phyloP scores from a whole-genome alignment of 2,113 vertebrate species.

The Poeciliopsis prolifica region DNA sequence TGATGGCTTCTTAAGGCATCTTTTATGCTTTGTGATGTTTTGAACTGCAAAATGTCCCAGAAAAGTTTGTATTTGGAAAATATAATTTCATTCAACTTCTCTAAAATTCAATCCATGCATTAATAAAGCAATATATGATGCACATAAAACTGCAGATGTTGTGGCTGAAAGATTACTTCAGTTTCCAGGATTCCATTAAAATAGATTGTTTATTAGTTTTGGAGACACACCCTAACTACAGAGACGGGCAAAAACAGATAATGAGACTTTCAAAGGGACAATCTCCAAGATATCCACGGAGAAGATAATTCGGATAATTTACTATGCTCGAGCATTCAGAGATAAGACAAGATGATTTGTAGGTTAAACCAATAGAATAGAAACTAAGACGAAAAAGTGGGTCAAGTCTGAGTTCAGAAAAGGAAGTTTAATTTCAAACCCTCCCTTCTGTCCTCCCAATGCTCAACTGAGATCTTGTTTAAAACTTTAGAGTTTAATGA shows the following conservation, averaged over 20 bases:
- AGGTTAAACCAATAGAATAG: conserved; percentile 26
- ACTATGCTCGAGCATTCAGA: background rate
- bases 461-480: conserved; percentile 20
- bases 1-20: background rate
- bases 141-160: background rate
- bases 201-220: conserved; percentile 47
- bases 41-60: background rate
- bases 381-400: conserved; percentile 37
- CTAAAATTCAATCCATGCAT: background rate
- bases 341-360: conserved; percentile 21
- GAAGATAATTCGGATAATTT: conserved; percentile 16
- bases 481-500: conserved; percentile 19
- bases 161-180: conserved; percentile 13
- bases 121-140: too few relatives aligned
- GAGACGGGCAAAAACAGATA: conserved; percentile 16
- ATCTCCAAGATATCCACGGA: conserved; percentile 13
- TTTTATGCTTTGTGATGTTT: background rate
- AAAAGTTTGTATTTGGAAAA: background rate
- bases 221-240: conserved; percentile 34
- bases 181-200: conserved; percentile 62
- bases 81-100: background rate
- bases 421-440: conserved; percentile 22
- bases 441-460: conserved; percentile 1
- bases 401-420: conserved; percentile 39
- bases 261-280: conserved; percentile 30